Conservation (phyloP, 2,888 invertebrate species). For the Epsilonema sp. region DNA sequence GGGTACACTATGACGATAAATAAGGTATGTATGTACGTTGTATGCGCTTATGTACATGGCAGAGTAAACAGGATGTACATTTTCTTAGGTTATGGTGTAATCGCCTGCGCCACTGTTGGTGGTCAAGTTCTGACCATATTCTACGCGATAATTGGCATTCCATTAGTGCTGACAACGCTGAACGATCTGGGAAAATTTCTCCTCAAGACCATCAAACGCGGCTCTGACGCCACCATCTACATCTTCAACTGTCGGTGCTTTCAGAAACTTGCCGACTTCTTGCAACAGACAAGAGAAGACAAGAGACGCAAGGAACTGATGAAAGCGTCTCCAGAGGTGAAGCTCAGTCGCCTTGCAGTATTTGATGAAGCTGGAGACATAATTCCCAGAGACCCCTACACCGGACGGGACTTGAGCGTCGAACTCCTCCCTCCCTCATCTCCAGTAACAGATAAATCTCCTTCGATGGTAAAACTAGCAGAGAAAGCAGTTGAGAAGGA, state of each 20-base stretch:
- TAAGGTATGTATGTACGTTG: too few species aligned
- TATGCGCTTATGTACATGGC: too few species aligned
- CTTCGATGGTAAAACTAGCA: too few species aligned
- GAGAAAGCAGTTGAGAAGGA: too few species aligned
- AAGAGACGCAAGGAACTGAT: background rate
- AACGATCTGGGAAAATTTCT: conserved; percentile 1
- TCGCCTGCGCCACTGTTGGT: conserved; percentile 1
- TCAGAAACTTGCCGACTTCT: too few species aligned
- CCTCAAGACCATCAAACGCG: background rate
- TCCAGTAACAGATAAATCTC: too few species aligned
- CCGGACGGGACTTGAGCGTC: too few species aligned
- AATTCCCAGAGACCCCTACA: background rate
- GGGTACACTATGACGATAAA: too few species aligned
- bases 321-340: background rate
- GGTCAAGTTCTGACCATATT: conserved; percentile 3
- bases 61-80: too few species aligned
- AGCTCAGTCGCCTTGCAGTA: background rate
- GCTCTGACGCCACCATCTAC: too few species aligned
- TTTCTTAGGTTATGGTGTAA: conserved; percentile 6
- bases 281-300: background rate
- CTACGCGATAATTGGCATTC: conserved; percentile 7
- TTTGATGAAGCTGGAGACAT: background rate
- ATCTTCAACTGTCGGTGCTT: too few species aligned
- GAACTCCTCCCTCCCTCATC: too few species aligned
- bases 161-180: background rate